Evolutionary conservation across 2,113 vertebrate genomes (phyloP).

Genomic region (Neodon shergylaensis): DNA sequence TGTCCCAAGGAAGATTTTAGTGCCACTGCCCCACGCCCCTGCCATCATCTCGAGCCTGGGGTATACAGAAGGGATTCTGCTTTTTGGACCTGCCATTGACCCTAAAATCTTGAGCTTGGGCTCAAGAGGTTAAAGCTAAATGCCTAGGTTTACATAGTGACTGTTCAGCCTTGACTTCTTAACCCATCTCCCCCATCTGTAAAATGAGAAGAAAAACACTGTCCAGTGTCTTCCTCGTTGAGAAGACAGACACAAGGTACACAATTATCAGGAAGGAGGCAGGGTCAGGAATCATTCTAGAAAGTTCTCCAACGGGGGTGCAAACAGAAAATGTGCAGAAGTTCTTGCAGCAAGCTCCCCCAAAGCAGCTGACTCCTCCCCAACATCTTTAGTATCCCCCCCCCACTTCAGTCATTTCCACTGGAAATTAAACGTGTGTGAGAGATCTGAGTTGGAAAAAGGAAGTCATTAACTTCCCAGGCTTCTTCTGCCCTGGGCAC

Average conservation of each 20-base stretch:
- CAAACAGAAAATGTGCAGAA: rapidly evolving
- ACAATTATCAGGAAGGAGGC: not conserved
- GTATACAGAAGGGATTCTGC: not conserved
- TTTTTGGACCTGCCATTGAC: too few species aligned
- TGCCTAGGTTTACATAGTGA: not conserved
- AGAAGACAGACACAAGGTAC: not conserved
- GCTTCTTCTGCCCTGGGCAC: not conserved
- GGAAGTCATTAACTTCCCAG: too few species aligned
- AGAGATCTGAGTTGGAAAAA: not conserved
- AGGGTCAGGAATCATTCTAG: not conserved
- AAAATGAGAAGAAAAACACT: not conserved
- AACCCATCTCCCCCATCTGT: not conserved
- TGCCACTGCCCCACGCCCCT: too few species aligned
- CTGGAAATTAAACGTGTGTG: not conserved
- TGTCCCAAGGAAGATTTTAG: not conserved
- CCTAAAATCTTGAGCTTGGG: not conserved
- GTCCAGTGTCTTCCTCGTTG: too few species aligned
- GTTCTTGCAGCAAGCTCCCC: not conserved
- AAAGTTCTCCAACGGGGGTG: not conserved
- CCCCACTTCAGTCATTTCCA: not conserved
- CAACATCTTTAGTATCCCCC: rapidly evolving
- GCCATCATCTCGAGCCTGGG: not conserved
- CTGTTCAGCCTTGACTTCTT: not conserved
- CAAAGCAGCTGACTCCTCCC: too few species aligned
- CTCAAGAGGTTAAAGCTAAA: not conserved